These are phyloP conservation scores for Acanthoscelides obtectus DNA, from an alignment of 2,888 invertebrate genomes.

Conservation along the genomic window DNA sequence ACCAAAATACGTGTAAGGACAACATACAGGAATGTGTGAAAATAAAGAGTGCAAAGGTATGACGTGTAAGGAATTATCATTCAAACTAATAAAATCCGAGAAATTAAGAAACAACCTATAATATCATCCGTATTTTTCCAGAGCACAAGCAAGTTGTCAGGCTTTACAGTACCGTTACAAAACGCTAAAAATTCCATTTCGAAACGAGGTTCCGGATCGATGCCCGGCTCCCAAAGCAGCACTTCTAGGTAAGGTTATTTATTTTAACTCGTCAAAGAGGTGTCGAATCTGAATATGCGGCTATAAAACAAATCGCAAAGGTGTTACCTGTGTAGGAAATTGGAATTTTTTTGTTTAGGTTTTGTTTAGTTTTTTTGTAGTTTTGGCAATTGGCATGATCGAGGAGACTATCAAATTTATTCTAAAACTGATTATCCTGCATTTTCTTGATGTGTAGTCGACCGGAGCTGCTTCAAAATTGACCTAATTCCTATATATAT, in stretches of 20 bases:
- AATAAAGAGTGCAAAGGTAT: conserved; percentile 61
- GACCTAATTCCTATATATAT: neutral
- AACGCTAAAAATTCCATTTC: conserved; percentile 42
- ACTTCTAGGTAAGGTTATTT: conserved; percentile 39
- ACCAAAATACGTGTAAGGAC: conserved; percentile 84
- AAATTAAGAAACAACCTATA: too few relatives aligned
- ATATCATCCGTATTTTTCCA: conserved; percentile 33
- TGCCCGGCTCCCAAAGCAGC: conserved; percentile 39
- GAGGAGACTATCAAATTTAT: conserved; percentile 4
- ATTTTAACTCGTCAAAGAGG: neutral
- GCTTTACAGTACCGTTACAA: conserved; percentile 42
- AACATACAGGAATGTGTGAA: conserved; percentile 80
- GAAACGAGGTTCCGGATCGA: conserved; percentile 43
- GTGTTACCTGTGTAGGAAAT: conserved; percentile 32
- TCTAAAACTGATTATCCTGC: neutral
- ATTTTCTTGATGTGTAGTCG: neutral
- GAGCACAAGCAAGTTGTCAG: conserved; percentile 44
- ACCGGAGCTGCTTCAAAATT: neutral
- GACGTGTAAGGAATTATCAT: neutral
- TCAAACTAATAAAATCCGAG: neutral
- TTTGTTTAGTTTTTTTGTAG: conserved; percentile 34
- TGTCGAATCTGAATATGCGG: neutral
- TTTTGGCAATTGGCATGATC: conserved; percentile 35
- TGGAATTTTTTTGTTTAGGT: conserved; percentile 26
- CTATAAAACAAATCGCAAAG: neutral